phyloP scores from a whole-genome alignment of 1,140 invertebrate genomes.

The Liolophura sinensis region DNA sequence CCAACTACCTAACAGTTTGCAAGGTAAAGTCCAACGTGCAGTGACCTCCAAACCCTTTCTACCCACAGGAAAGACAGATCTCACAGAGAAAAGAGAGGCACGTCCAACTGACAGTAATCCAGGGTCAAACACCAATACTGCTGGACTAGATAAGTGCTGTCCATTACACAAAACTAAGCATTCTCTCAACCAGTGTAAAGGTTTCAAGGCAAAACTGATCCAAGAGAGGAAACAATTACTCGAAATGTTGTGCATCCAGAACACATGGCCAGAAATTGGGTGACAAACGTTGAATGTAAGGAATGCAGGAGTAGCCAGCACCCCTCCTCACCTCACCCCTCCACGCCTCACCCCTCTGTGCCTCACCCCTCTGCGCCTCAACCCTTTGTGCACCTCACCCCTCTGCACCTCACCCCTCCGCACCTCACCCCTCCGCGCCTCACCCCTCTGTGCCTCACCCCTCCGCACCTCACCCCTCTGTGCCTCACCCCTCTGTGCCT shows the following conservation, averaged over 20 bases:
- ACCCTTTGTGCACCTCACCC: too few relatives aligned
- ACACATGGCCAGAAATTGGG: constrained; percentile 6
- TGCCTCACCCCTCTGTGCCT: too few relatives aligned
- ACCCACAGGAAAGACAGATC: neutral
- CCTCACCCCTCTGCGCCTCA: too few relatives aligned
- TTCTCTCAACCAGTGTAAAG: neutral
- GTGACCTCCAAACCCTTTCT: neutral
- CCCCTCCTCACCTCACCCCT: constrained; percentile 6
- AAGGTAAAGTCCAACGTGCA: neutral
- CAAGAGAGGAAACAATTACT: constrained; percentile 5
- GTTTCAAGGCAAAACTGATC: constrained; percentile 1
- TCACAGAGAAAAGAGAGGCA: neutral
- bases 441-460: too few relatives aligned
- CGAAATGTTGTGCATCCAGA: neutral
- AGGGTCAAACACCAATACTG: constrained; percentile 1
- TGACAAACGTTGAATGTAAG: constrained; percentile 1
- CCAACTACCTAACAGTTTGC: neutral
- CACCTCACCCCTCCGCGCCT: too few relatives aligned
- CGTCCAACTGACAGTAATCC: constrained; percentile 4
- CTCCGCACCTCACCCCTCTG: too few relatives aligned
- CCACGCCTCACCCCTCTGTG: too few relatives aligned
- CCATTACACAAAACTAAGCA: neutral
- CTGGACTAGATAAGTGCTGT: constrained; percentile 9
- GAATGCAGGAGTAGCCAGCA: constrained; percentile 7
- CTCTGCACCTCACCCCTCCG: too few relatives aligned